Percentiles rank a stretch among this genome's conserved stretches.
Evolutionary conservation across 2,113 vertebrate species (phyloP).

Genomic region (Shinisaurus crocodilurus): DNA sequence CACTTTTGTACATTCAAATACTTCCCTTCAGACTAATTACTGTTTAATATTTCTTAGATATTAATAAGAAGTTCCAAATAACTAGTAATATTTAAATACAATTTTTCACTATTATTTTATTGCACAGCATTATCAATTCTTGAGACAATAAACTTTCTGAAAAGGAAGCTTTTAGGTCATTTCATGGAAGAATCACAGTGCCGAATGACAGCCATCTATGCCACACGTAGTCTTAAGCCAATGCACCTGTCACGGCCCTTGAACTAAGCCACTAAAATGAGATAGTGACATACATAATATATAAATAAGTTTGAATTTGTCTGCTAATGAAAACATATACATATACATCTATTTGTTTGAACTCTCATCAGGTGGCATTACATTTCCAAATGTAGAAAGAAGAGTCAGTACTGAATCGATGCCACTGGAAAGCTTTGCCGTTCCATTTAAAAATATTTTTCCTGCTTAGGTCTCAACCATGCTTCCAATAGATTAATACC

Average conservation of each 20-base stretch:
- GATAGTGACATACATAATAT: constrained; percentile 43
- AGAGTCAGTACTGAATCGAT: constrained; percentile 26
- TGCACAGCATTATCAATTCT: constrained; percentile 4
- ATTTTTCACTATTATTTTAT: neutral
- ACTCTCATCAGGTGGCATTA: neutral
- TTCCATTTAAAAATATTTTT: constrained; percentile 22
- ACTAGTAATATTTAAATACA: neutral
- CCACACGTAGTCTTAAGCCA: constrained; percentile 41
- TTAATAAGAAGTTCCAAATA: neutral
- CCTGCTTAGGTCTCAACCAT: constrained; percentile 39
- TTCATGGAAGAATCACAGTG: constrained; percentile 24
- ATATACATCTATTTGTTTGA: constrained; percentile 12
- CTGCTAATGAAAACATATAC: constrained; percentile 27
- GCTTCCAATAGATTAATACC: constrained; percentile 44
- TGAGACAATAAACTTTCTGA: constrained; percentile 10
- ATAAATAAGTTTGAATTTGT: constrained; percentile 36
- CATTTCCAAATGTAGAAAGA: constrained; percentile 25
- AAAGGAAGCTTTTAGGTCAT: constrained; percentile 24
- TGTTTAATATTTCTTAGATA: neutral
- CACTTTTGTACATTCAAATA: neutral
- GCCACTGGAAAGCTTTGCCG: constrained; percentile 52
- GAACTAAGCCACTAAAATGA: constrained; percentile 55
- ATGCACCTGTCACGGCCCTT: constrained; percentile 25
- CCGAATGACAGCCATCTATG: constrained; percentile 38
- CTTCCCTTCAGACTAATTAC: neutral